Base-by-base conservation (phyloP, 2,888 invertebrate species). In the Pantelozetes paolii region DNA sequence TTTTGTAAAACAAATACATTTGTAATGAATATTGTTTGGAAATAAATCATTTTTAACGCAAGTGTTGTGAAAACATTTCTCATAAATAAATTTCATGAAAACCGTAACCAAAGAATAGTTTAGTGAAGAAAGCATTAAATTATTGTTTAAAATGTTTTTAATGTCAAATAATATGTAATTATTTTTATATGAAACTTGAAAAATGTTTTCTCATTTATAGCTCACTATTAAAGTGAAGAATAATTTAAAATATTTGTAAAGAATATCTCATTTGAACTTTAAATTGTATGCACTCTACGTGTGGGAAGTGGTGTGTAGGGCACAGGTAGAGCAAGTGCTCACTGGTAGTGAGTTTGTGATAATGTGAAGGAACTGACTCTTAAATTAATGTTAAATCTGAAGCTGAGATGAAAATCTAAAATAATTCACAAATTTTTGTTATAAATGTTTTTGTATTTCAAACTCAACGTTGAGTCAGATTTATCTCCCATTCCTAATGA, bases 401-500 rank as follows among this genome's bases (percentile, higher is more conserved):
- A 59, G 3, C 59, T 28, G 28, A 59, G 59, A 59, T 59, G 59
- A 59, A 59, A 50, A 20, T 50, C 50, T 50, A 8, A 28, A 59
- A 28, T 28, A 5, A 59, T 59, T 59, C 28, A 5, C 20, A 59
- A 13, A 59, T 13, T n/a, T 57, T 57, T 9, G 28, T 9, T 23
- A 57, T 23, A 23, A 30, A 13, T 54, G 13, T 30, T 59, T 59
- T 30, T 59, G 28, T 59, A 30, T 59, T 28, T 50, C 20, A 50
- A 50, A 20, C 28, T 26, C 26, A 26, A 59, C 15, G 28, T 23
- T 23, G 59, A 59, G 9, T 59, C 28, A 59, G 50, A 50, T 50
- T 50, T 50, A 50, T 50, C 20, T 59, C 57, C 23, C 57, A 57
- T 23, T 57, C 57, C 3, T n/a, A 28, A 59, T 3, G 28, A 59